These are phyloP conservation scores for Oscheius sp. DNA, from an alignment of 2,888 invertebrate species.

Conservation along the genomic window DNA sequence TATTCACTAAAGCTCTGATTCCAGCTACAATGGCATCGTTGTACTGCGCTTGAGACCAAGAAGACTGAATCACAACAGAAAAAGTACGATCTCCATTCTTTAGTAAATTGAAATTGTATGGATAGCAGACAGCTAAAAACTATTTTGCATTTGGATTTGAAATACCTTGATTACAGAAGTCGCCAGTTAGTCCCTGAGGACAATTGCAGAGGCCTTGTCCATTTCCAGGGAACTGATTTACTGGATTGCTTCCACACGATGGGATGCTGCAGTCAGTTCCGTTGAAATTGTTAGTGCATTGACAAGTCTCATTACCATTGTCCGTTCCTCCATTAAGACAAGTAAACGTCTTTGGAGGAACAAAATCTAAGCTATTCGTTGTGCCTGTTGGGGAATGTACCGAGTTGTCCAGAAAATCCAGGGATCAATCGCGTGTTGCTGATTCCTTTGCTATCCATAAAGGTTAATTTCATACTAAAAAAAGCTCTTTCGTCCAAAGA, in stretches of 20 bases:
- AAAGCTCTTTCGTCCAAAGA: background rate
- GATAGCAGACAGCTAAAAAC: background rate
- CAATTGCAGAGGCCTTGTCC: background rate
- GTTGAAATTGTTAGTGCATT: background rate
- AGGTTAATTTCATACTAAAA: background rate
- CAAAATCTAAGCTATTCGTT: background rate
- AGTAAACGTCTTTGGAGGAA: background rate
- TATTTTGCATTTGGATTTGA: background rate
- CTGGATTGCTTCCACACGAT: background rate
- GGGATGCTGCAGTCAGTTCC: background rate
- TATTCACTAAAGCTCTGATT: background rate
- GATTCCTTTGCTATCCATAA: background rate
- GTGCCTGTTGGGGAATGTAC: background rate
- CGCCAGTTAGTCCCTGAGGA: background rate
- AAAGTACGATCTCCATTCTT: constrained; percentile 15
- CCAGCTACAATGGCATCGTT: background rate
- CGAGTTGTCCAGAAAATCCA: background rate
- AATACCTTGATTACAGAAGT: constrained; percentile 2
- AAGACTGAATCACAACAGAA: constrained; percentile 39
- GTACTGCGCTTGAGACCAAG: constrained; percentile 29
- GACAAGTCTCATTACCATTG: background rate
- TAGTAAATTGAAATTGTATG: background rate
- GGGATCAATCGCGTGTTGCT: background rate
- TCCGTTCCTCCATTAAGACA: constrained; percentile 16
- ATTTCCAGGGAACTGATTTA: constrained; percentile 12